Percentiles rank a stretch among this genome's conserved stretches.
phyloP scores from a whole-genome alignment of 2,797 vertebrate genomes.

The Acanthis flammea region DNA sequence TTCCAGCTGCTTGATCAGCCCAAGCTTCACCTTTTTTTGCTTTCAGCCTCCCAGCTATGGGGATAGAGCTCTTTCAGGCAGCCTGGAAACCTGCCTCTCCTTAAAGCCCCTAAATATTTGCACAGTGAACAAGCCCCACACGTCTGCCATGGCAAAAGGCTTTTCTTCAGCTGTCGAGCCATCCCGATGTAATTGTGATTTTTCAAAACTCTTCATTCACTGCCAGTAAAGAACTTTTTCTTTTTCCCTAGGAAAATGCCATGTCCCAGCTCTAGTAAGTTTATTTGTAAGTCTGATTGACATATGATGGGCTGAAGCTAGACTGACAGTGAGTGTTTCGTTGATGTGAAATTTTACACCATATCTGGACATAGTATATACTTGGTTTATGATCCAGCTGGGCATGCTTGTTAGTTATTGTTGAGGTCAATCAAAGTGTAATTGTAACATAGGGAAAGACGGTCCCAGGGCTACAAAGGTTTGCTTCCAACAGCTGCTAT shows the following conservation, averaged over 20 bases:
- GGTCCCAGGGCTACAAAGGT: constrained; percentile 52
- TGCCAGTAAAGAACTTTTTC: not conserved
- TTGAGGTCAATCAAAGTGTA: constrained; percentile 73
- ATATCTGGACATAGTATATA: constrained; percentile 51
- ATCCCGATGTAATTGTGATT: not conserved
- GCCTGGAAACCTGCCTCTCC: not conserved
- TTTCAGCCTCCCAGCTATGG: not conserved
- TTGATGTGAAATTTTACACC: constrained; percentile 71
- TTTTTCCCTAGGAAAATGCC: not conserved
- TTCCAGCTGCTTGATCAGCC: not conserved
- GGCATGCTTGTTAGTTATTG: constrained; percentile 65
- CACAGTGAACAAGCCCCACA: not conserved
- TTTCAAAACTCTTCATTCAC: not conserved
- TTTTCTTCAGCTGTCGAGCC: not conserved
- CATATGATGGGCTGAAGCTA: constrained; percentile 21
- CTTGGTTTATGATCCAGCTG: constrained; percentile 61
- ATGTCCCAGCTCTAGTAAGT: not conserved
- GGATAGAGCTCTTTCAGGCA: not conserved
- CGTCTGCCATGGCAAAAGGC: not conserved
- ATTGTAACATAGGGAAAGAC: constrained; percentile 60
- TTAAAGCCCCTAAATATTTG: not conserved
- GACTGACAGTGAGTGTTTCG: constrained; percentile 45
- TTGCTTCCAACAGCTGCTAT: constrained; percentile 70
- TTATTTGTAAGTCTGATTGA: constrained; percentile 53
- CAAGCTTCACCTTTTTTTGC: not conserved